Conservation (phyloP, 2,888 invertebrate genomes). For the Anoncus sp. region DNA sequence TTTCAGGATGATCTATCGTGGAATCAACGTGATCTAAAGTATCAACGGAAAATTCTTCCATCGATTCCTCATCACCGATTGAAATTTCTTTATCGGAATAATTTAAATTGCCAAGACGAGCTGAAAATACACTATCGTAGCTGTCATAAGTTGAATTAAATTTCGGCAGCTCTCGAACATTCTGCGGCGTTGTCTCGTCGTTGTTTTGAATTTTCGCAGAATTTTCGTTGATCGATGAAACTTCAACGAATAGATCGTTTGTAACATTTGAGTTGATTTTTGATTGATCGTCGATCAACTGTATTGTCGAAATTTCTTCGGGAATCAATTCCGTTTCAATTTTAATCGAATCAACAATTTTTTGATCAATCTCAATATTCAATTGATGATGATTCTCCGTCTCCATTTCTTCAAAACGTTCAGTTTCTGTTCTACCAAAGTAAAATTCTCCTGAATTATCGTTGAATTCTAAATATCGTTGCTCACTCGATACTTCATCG, state of each 20-base stretch:
- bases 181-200: not conserved
- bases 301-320: conserved; percentile 7
- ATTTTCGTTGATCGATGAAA: conserved; percentile 6
- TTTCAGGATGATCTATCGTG: conserved; percentile 58
- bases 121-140: conserved; percentile 56
- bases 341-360: not conserved
- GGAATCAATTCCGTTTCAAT: not conserved
- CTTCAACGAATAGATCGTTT: not conserved
- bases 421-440: conserved; percentile 20
- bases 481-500: not conserved
- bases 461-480: not conserved
- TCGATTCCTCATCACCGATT: conserved; percentile 51
- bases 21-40: not conserved
- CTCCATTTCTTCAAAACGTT: not conserved
- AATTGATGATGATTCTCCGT: not conserved
- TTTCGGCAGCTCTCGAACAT: not conserved
- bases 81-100: conserved; percentile 45
- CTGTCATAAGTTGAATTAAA: conserved; percentile 38
- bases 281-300: not conserved
- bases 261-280: not conserved
- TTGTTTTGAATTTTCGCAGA: not conserved
- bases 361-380: not conserved
- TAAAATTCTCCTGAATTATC: conserved; percentile 39
- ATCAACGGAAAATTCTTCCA: conserved; percentile 67
- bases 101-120: conserved; percentile 17